Evolutionary conservation across 2,797 vertebrate species (phyloP).

Genomic region (Naso thynnoides): DNA sequence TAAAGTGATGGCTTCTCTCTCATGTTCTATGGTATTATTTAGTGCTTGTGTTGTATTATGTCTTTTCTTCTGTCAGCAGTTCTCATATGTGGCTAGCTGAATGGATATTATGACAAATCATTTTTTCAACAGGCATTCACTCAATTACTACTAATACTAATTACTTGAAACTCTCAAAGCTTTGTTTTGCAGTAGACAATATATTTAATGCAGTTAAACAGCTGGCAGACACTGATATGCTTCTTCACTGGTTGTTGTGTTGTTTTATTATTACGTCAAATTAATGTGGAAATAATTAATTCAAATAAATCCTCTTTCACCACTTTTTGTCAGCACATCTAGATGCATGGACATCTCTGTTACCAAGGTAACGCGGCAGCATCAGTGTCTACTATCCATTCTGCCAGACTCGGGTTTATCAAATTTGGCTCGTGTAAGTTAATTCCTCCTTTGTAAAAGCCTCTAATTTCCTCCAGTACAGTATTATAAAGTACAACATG

Average conservation of each 20-base stretch:
- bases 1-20: background rate
- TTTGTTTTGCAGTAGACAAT: constrained; percentile 1
- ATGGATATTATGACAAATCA: background rate
- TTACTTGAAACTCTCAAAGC: background rate
- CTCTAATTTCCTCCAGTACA: constrained; percentile 15
- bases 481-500: constrained; percentile 3
- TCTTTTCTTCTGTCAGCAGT: constrained; percentile 1
- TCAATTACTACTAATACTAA: background rate
- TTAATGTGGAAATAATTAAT: background rate
- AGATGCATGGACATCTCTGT: constrained; percentile 1
- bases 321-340: background rate
- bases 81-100: background rate
- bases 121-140: background rate
- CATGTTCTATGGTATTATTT: background rate
- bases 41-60: too few relatives aligned
- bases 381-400: background rate
- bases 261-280: background rate
- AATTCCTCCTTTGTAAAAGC: background rate
- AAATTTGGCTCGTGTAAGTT: background rate
- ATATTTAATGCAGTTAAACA: background rate
- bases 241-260: background rate
- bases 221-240: background rate
- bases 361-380: constrained; percentile 8
- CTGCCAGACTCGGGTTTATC: constrained; percentile 10
- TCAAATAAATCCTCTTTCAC: background rate